These are phyloP conservation scores for Syngnathus rostellatus DNA, from an alignment of 2,797 vertebrate genomes.

Conservation along the genomic window DNA sequence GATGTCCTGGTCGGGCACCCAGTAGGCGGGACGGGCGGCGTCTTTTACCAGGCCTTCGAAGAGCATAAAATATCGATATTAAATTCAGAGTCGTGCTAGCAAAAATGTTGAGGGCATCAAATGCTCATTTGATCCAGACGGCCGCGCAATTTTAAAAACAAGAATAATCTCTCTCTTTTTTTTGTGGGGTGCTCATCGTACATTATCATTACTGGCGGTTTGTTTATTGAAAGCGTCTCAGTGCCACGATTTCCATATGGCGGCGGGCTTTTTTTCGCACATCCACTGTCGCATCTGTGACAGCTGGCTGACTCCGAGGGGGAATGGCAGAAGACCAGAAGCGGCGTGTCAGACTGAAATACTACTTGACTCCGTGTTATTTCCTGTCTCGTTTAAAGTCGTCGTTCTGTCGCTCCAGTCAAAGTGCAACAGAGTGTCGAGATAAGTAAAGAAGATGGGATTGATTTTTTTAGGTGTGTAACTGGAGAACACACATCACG, in stretches of 20 bases:
- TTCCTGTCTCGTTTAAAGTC: background rate
- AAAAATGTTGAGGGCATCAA: no score
- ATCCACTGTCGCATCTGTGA: conserved; percentile 4
- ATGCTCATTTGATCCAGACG: background rate
- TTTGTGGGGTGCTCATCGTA: background rate
- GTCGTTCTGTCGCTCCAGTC: background rate
- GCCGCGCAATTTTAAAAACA: background rate
- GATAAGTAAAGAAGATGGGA: background rate
- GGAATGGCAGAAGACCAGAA: conserved; percentile 1
- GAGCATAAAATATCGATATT: background rate
- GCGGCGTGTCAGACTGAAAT: conserved; percentile 2
- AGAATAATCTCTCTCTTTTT: background rate
- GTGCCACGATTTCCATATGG: conserved; percentile 1
- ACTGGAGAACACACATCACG: background rate
- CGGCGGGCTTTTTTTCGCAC: background rate
- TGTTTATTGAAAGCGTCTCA: background rate
- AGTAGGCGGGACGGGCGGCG: conserved; percentile 92
- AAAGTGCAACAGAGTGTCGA: background rate
- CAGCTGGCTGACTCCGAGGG: conserved; percentile 1
- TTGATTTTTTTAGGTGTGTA: background rate
- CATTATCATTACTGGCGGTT: background rate
- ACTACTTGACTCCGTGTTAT: background rate
- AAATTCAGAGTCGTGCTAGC: no score
- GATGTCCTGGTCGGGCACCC: conserved; percentile 98
- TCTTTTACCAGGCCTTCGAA: conserved; percentile 88